Conservation (phyloP, 2,797 vertebrate species). For the Bryconaethiops microstoma region DNA sequence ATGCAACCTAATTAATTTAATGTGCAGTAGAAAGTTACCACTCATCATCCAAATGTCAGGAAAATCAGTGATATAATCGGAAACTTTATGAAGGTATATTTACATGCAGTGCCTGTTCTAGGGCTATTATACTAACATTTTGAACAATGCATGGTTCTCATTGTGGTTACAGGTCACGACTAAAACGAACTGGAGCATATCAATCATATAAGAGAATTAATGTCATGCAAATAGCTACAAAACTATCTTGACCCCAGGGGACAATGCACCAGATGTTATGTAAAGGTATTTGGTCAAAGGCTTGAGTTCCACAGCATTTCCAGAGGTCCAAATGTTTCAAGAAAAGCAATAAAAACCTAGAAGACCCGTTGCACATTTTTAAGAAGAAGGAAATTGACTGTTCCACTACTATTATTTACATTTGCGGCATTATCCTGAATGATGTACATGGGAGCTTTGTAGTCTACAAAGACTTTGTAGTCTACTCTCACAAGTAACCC, state of each 20-base stretch:
- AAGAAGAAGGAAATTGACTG: no score
- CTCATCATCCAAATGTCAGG: neutral
- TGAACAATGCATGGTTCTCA: neutral
- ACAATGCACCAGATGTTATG: neutral
- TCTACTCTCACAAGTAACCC: no score
- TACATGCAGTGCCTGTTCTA: neutral
- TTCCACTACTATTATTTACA: no score
- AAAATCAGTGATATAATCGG: neutral
- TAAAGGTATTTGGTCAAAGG: no score
- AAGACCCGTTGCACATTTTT: no score
- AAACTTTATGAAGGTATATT: neutral
- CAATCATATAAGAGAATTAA: conserved; percentile 1
- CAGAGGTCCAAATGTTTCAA: no score
- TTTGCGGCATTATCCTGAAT: no score
- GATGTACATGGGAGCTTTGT: no score
- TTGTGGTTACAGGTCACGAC: neutral
- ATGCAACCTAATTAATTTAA: neutral
- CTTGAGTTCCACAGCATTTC: no score
- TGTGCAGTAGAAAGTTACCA: neutral
- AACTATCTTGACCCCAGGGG: neutral
- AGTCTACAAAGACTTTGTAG: no score
- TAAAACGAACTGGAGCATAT: neutral
- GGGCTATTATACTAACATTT: no score
- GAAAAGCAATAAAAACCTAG: no score
- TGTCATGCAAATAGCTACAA: neutral